Evolutionary conservation across 2,797 vertebrate genomes (phyloP).

Genomic region (Mus spretus): DNA sequence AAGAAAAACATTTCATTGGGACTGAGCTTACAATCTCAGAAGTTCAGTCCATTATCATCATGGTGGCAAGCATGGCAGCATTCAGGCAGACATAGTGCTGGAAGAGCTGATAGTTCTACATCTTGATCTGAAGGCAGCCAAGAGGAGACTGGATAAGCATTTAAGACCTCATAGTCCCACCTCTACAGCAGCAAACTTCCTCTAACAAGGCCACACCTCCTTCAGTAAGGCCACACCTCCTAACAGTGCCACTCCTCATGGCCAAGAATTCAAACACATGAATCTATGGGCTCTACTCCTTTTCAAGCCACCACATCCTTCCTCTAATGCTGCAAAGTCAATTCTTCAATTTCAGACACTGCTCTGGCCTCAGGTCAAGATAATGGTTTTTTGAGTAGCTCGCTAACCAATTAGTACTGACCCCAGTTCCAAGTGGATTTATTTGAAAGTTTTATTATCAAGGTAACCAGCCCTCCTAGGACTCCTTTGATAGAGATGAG

Average conservation of each 20-base stretch:
- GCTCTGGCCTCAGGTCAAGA: constrained; percentile 5
- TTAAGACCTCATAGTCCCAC: background rate
- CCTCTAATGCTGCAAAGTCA: background rate
- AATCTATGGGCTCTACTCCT: background rate
- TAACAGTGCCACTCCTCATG: background rate
- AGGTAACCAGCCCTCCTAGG: constrained; percentile 54
- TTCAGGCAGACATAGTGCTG: background rate
- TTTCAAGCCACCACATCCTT: background rate
- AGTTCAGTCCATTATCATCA: background rate
- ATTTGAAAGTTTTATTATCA: constrained; percentile 60
- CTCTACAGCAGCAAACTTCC: background rate
- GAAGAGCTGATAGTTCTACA: background rate
- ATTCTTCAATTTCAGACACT: constrained; percentile 34
- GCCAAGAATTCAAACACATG: background rate
- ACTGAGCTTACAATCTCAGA: background rate
- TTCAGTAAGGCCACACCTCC: background rate
- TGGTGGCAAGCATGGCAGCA: background rate
- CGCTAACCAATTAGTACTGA: constrained; percentile 62
- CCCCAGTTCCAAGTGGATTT: constrained; percentile 43
- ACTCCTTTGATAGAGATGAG: constrained; percentile 51
- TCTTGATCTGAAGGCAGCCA: background rate
- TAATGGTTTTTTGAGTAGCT: constrained; percentile 23
- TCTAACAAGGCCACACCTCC: background rate
- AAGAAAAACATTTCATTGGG: background rate
- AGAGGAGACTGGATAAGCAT: background rate